Percentiles rank a stretch among this genome's conserved stretches.
Evolutionary conservation across 2,888 invertebrate species (phyloP).

Genomic region (Cantharis rufa): DNA sequence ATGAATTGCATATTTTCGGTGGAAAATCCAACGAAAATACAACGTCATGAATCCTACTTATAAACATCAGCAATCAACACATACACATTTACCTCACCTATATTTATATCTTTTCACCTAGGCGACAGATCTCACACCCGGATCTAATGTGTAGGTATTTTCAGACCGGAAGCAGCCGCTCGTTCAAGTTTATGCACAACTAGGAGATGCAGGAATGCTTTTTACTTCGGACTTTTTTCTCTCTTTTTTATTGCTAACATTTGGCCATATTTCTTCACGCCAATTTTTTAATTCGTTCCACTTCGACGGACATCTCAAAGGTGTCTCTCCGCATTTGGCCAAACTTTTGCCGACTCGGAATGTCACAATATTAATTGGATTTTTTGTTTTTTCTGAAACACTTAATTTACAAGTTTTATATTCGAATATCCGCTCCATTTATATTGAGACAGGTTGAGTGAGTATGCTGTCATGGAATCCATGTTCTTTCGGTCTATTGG

Average conservation of each 20-base stretch:
- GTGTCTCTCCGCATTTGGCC: neutral
- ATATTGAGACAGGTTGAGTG: constrained; percentile 21
- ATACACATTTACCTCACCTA: constrained; percentile 38
- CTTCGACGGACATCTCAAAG: neutral
- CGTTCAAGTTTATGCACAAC: constrained; percentile 46
- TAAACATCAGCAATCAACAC: constrained; percentile 26
- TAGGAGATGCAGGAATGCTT: constrained; percentile 30
- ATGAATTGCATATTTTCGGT: constrained; percentile 11
- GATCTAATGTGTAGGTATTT: constrained; percentile 40
- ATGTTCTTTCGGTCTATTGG: constrained; percentile 21
- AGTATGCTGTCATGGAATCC: constrained; percentile 16
- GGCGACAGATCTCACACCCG: constrained; percentile 33
- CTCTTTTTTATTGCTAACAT: neutral
- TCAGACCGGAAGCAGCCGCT: constrained; percentile 47
- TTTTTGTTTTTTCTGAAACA: neutral
- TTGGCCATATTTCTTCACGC: neutral
- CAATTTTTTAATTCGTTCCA: neutral
- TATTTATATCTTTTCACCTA: constrained; percentile 43
- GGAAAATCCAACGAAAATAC: neutral
- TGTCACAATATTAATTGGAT: neutral
- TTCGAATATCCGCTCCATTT: constrained; percentile 18
- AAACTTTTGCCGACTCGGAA: neutral
- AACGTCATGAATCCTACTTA: constrained; percentile 10
- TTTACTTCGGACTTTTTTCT: neutral
- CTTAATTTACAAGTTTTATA: constrained; percentile 12